Evolutionary conservation across 2,797 vertebrate genomes (phyloP), one percentile per base, ranked within the genome.

Genomic region (Menidia menidia): DNA sequence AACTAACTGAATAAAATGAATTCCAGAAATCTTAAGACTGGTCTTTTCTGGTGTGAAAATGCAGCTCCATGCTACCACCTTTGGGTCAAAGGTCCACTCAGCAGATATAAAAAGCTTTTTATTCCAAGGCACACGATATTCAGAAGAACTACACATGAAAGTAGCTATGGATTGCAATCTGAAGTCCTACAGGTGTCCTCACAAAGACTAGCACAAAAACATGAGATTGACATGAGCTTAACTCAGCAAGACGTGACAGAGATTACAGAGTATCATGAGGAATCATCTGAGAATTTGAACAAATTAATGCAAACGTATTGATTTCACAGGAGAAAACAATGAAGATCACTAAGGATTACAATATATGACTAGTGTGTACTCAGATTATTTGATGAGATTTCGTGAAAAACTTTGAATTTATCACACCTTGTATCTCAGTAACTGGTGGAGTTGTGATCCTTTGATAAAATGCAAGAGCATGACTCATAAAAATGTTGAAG

Each of bases 1-100:
- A 84, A 89, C 84, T 92, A 92, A 85, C 78, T 88, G 87, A 91
- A 92, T 91, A 67, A 93, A 94, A 93, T 93, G 91, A 94, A 88
- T 56, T 62, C 66, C 32, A 71, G 83, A 61, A 80, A 81, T 84
- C 68, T 55, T 60, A 52, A 33, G 16, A 33, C 1, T 47, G 48
- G 41, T 54, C 25, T 25, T 50, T 42, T 59, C 16, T 43, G 15
- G 47, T 41, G 0, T 61, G 42, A 45, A 19, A 18, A 6, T 8
- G 15, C 8, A 4, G 57, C 76, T 66, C 70, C 13, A 15, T 57
- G 25, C 60, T 35, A 2, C 87, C 89, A 75, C 14, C 89, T 63
- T 52, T 69, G 87, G 87, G 80, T 60, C 31, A 10, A 41, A 65
- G 54, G 11, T 1, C 1, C 19, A 77, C 30, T 60, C 51, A 53